Evolutionary conservation across 2,888 invertebrate genomes (phyloP), one percentile per base, ranked within the genome.

Genomic region (Pyrrhosoma nymphula): DNA sequence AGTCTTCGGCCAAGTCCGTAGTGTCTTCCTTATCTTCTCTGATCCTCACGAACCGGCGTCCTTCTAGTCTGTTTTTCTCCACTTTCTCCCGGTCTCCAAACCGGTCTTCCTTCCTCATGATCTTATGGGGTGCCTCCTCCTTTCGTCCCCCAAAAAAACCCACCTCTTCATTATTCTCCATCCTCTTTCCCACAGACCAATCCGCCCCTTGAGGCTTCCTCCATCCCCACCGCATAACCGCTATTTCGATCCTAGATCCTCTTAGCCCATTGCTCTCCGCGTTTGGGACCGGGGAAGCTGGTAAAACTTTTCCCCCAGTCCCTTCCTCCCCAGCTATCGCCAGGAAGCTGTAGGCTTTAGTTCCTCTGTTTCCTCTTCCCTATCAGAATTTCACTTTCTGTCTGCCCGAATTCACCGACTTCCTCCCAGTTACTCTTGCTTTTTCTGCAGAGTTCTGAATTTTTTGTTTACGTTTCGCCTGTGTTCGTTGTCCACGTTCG

Each of bases 171-270:
- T 2, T 20, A 60, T 26, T 12, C 18, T 69, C 69, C 23, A 12
- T 69, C 69, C 69, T n/a, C 69, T 69, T 69, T n/a, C 69, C 69
- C 69, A n/a, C 26, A 26, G 23, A 8, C 26, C 69, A 23, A 69
- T 14, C 60, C 20, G 60, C 69, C 26, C 60, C 56, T 16, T 8
- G 0, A 60, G 20, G 6, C 60, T 69, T 8, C 26, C 8, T 39
- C 88, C 88, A 39, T 88, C 88, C 35, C 69, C n/a, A 26, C 69
- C 69, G 69, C 69, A 69, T 69, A 69, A 69, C 69, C 26, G 69
- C 69, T 69, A 12, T n/a, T 26, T 69, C 69, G n/a, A 12, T 69
- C 26, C 69, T 20, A 23, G 69, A 26, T 69, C 26, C 69, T 69
- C 69, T 69, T 69, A 69, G 69, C 12, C 26, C 26, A 26, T 26